Percentiles rank a stretch among this genome's conserved stretches.
These are phyloP conservation scores for Mormyrus iriodes DNA, from an alignment of 2,113 vertebrate species.

Conservation along the genomic window DNA sequence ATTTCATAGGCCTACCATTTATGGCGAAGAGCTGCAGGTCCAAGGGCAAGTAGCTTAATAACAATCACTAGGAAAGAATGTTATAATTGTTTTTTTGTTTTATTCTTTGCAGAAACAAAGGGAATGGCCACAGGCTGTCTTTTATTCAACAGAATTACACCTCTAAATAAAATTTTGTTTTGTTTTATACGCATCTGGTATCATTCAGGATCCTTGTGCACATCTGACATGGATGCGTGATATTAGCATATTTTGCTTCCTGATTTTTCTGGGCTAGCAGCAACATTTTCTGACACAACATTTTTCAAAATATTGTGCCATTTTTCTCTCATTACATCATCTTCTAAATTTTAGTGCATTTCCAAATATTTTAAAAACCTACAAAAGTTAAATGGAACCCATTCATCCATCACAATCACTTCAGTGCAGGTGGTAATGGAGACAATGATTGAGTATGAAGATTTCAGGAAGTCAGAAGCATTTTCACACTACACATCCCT, in stretches of 20 bases:
- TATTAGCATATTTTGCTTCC: background rate
- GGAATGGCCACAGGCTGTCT: background rate
- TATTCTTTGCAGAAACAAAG: background rate
- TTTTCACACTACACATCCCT: background rate
- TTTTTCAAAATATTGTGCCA: background rate
- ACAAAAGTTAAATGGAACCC: background rate
- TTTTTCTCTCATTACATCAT: background rate
- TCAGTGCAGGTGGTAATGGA: background rate
- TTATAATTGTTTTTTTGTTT: background rate
- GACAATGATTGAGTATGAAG: background rate
- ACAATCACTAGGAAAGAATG: constrained; percentile 7
- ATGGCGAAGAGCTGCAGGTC: background rate
- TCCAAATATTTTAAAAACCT: background rate
- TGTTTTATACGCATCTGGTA: background rate
- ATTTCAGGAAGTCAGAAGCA: background rate
- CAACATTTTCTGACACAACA: background rate
- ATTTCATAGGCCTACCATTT: background rate
- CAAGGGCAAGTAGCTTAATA: background rate
- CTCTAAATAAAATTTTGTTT: background rate
- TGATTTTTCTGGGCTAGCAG: background rate
- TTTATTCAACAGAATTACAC: background rate
- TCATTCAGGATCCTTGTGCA: background rate
- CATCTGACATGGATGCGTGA: background rate
- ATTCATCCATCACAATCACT: background rate
- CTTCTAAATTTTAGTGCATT: background rate